phyloP scores from a whole-genome alignment of 2,888 invertebrate species.

The Cheilosia grossa region DNA sequence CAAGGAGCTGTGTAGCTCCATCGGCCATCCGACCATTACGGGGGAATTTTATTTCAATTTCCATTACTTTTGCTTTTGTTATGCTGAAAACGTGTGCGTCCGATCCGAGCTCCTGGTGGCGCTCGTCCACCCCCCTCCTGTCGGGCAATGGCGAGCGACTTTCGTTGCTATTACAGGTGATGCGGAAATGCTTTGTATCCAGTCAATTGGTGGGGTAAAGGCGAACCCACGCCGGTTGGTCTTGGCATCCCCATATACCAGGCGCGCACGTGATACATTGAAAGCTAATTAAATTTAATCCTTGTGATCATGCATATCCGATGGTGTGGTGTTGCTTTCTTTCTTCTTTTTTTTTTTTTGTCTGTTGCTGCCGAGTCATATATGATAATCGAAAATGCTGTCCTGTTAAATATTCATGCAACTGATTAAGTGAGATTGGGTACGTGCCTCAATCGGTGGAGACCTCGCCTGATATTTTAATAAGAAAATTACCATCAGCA shows the following conservation, averaged over 20 bases:
- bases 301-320: constrained; percentile 64
- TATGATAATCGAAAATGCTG: constrained; percentile 65
- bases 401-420: constrained; percentile 70
- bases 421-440: constrained; percentile 72
- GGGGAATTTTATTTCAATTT: constrained; percentile 74
- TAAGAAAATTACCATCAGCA: constrained; percentile 46
- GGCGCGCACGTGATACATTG: constrained; percentile 75
- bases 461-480: constrained; percentile 61
- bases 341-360: neutral
- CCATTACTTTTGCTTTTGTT: constrained; percentile 74
- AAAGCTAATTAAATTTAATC: constrained; percentile 76
- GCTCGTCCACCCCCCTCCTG: neutral
- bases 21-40: constrained; percentile 64
- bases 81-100: constrained; percentile 70
- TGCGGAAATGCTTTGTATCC: constrained; percentile 36
- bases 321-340: constrained; percentile 8
- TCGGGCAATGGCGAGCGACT: neutral
- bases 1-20: constrained; percentile 34
- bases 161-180: constrained; percentile 37
- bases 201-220: constrained; percentile 25
- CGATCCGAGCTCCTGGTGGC: constrained; percentile 21
- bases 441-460: constrained; percentile 47
- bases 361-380: constrained; percentile 42
- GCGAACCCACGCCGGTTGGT: neutral
- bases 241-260: constrained; percentile 24